Evolutionary conservation across 2,888 invertebrate species (phyloP), one percentile per base, ranked within the genome.

Genomic region (Himalopsyche anomala): DNA sequence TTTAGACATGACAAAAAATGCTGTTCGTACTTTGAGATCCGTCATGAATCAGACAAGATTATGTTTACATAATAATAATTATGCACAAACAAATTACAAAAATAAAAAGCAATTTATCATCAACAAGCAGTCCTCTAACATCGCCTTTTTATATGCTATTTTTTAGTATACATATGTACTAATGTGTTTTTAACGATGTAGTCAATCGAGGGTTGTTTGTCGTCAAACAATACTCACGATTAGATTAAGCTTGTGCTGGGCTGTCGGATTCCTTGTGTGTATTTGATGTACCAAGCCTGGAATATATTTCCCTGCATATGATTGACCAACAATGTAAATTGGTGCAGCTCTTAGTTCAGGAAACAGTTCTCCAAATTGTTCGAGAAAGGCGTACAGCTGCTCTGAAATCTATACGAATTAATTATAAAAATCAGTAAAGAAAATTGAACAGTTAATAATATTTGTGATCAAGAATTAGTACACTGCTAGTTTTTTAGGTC

Each of bases 281-380:
- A 95, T 95, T 89, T 94, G 94, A 56, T 94, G 92, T 0, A 92
- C 94, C n/a, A 96, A 91, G 0, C 95, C 94, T 0, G 95, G 94
- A 19, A 94, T 93, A 88, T 94, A 93, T 89, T 94, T 93, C 82
- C 95, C 95, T 1, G 94, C 95, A 90, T 95, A 95, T 0, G 95
- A 95, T 90, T 96, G 95, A n/a, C 96, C 96, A 0, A 95, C 94
- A 0, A 95, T 92, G 84, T 94, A 95, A 88, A 96, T 93, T 6
- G 95, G 95, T 84, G 94, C 94, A 84, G 91, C 90, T 80, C 94
- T 92, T 3, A 94, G 92, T 85, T 94, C 93, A 0, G 94, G 94
- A 90, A 95, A 96, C 0, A 96, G 89, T 4, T 92, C 93, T 89
- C 95, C 93, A 90, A 96, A 96, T 91, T 96, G 96, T 85, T 93